These are phyloP conservation scores for Clarias macrocephalus DNA, from an alignment of 2,113 vertebrate species.

Conservation along the genomic window DNA sequence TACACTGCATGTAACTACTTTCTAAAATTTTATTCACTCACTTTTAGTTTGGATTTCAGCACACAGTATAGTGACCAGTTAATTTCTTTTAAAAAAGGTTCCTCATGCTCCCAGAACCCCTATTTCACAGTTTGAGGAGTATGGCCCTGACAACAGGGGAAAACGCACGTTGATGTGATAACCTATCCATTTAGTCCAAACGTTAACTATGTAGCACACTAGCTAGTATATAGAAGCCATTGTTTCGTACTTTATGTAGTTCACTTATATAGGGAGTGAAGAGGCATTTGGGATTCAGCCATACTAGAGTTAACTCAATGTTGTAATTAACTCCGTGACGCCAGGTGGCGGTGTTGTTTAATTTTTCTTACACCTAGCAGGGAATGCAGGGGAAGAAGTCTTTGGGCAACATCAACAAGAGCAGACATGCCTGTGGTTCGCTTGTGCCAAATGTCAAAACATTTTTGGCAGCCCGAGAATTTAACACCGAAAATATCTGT, in stretches of 20 bases:
- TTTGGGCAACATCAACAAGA: conserved; percentile 26
- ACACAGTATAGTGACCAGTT: no score
- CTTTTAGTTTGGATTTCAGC: no score
- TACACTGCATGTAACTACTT: no score
- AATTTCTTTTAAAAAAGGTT: no score
- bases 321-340: not conserved
- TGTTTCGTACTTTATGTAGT: not conserved
- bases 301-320: not conserved
- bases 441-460: conserved; percentile 11
- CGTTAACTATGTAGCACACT: not conserved
- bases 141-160: no score
- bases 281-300: not conserved
- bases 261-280: not conserved
- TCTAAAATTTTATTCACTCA: no score
- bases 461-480: not conserved
- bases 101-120: no score
- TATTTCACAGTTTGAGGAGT: no score
- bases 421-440: conserved; percentile 35
- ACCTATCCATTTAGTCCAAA: no score
- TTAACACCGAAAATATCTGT: not conserved
- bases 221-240: not conserved
- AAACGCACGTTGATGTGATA: no score
- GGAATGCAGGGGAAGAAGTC: conserved; percentile 10
- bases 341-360: not conserved
- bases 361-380: not conserved